Percentiles rank a stretch among this genome's conserved stretches.
Conservation (phyloP, 2,888 invertebrate species). For the Dasysyrphus albostriatus region DNA sequence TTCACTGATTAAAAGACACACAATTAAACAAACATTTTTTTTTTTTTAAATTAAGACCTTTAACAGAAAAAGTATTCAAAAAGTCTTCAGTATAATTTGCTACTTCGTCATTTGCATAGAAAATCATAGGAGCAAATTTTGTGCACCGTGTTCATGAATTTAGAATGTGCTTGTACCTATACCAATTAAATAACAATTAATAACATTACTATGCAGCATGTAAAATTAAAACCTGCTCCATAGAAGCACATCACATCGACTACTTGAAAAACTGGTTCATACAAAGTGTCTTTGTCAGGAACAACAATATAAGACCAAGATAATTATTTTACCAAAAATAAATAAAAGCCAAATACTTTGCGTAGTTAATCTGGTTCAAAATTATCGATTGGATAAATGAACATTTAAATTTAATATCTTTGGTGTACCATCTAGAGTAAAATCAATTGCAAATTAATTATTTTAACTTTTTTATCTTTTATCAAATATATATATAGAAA, state of each 20-base stretch:
- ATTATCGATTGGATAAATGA: too few species aligned
- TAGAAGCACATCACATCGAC: background rate
- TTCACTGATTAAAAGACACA: too few species aligned
- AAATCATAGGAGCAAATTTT: background rate
- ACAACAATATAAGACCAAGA: background rate
- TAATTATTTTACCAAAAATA: background rate
- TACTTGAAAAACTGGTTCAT: background rate
- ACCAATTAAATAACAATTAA: background rate
- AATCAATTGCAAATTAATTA: too few species aligned
- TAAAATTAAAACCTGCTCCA: background rate
- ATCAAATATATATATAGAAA: too few species aligned
- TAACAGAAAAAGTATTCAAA: too few species aligned
- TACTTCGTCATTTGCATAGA: background rate
- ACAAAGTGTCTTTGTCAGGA: background rate
- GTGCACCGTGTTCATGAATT: background rate
- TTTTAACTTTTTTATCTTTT: too few species aligned
- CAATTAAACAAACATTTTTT: too few species aligned
- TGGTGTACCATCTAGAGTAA: too few species aligned
- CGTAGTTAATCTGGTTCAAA: background rate
- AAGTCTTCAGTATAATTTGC: too few species aligned
- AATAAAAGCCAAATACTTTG: background rate
- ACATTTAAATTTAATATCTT: too few species aligned
- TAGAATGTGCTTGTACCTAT: background rate
- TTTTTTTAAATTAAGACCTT: too few species aligned
- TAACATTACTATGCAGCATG: background rate